Percentiles rank a stretch among this genome's conserved stretches.
phyloP scores from a whole-genome alignment of 2,888 invertebrate species.

The Tribolium freemani region DNA sequence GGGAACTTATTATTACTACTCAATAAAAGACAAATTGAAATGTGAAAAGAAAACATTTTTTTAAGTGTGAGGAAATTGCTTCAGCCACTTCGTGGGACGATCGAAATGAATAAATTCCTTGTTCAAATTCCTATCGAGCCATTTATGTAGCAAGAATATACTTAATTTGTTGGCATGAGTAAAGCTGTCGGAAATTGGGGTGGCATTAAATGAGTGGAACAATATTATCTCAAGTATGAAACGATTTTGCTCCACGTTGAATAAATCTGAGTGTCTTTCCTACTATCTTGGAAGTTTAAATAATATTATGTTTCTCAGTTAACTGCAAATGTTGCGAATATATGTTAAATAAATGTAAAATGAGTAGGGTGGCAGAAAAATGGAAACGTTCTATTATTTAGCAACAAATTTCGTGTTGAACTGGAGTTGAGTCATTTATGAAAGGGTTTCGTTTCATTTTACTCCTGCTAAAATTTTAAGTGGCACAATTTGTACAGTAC shows the following conservation, averaged over 20 bases:
- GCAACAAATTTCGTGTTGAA: neutral
- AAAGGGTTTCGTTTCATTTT: conserved; percentile 14
- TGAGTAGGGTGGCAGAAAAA: neutral
- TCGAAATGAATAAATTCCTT: neutral
- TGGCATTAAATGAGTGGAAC: conserved; percentile 26
- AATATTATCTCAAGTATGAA: conserved; percentile 25
- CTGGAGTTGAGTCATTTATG: neutral
- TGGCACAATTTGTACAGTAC: conserved; percentile 27
- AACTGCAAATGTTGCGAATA: neutral
- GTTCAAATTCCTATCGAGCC: neutral
- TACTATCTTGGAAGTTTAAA: neutral
- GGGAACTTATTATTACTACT: neutral
- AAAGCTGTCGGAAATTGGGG: conserved; percentile 21
- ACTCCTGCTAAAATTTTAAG: conserved; percentile 23
- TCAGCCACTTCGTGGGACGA: neutral
- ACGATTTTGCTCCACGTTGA: conserved; percentile 7
- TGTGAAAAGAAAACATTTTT: neutral
- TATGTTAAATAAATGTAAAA: neutral
- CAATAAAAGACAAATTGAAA: neutral
- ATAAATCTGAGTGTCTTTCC: conserved; percentile 2
- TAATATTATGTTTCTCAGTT: neutral
- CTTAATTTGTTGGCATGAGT: conserved; percentile 25
- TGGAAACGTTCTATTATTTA: neutral
- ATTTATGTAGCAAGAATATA: conserved; percentile 8
- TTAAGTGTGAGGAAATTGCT: neutral